These are phyloP conservation scores for Gracilinanus agilis DNA, from an alignment of 2,113 vertebrate species.

Conservation along the genomic window DNA sequence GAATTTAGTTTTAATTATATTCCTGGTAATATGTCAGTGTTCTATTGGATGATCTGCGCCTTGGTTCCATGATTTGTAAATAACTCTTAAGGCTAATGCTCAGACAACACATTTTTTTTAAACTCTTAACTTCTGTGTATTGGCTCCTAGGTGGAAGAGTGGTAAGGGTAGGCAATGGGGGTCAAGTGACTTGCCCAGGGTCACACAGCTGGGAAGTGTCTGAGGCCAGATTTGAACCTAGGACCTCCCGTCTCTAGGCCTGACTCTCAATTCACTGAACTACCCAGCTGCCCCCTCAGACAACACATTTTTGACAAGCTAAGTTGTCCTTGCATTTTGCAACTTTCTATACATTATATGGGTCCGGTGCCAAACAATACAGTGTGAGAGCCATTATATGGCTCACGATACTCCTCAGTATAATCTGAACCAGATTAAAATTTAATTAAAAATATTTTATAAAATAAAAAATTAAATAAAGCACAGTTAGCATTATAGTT, in stretches of 20 bases:
- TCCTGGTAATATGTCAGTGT: conserved; percentile 9
- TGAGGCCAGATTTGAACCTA: too few species aligned
- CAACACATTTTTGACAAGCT: conserved; percentile 22
- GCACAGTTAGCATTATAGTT: background rate
- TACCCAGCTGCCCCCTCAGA: too few species aligned
- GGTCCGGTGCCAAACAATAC: background rate
- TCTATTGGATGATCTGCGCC: background rate
- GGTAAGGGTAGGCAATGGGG: too few species aligned
- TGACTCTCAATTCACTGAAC: too few species aligned
- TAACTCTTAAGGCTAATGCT: conserved; percentile 33
- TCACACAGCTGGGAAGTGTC: too few species aligned
- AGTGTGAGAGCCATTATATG: background rate
- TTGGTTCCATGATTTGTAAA: conserved; percentile 26
- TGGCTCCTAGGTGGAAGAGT: too few species aligned
- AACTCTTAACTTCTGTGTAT: too few species aligned
- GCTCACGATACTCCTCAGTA: background rate
- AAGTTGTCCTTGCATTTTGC: conserved; percentile 40
- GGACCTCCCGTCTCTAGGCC: too few species aligned
- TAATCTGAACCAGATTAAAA: background rate
- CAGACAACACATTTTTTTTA: conserved; percentile 6
- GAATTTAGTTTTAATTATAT: conserved; percentile 34
- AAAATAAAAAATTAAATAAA: background rate
- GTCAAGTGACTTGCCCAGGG: too few species aligned
- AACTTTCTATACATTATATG: background rate
- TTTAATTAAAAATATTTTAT: background rate